Percentiles rank a stretch among this genome's conserved stretches.
Conservation (phyloP, 1,140 invertebrate species). For the Drosophila elegans region DNA sequence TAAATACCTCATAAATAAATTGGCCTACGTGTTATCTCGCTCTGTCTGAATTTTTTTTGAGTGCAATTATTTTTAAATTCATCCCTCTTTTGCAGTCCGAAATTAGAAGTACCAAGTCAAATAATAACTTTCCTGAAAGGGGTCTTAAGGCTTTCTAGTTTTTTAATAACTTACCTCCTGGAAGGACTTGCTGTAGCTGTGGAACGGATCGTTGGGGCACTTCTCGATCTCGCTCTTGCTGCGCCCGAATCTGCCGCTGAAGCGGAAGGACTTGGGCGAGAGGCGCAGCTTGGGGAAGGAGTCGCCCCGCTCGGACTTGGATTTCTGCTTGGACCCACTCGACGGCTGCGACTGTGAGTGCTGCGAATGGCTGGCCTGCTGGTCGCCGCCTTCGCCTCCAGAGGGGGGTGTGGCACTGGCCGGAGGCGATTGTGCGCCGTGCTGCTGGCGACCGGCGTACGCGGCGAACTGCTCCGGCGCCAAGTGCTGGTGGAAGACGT, state of each 20-base stretch:
- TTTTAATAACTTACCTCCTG: slow-evolving; percentile 66
- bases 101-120: too few species aligned
- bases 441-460: slow-evolving; percentile 54
- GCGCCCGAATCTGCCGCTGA: slow-evolving; percentile 80
- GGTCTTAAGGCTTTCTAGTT: too few species aligned
- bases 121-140: too few species aligned
- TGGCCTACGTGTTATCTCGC: too few species aligned
- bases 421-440: slow-evolving; percentile 56
- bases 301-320: slow-evolving; percentile 80
- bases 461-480: slow-evolving; percentile 72
- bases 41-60: too few species aligned
- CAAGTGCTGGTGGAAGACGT: slow-evolving; percentile 63
- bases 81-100: too few species aligned
- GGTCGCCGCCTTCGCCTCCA: slow-evolving; percentile 12
- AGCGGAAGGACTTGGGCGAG: slow-evolving; percentile 81
- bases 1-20: too few species aligned
- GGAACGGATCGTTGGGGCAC: slow-evolving; percentile 76
- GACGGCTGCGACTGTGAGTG: slow-evolving; percentile 17
- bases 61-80: too few species aligned
- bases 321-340: slow-evolving; percentile 49
- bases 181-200: slow-evolving; percentile 83
- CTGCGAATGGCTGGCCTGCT: slow-evolving; percentile 2
- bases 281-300: slow-evolving; percentile 79
- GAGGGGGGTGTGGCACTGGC: slow-evolving; percentile 57
- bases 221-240: slow-evolving; percentile 83